Evolutionary conservation across 2,888 invertebrate species (phyloP).

Genomic region (Gonocerus acuteangulatus): DNA sequence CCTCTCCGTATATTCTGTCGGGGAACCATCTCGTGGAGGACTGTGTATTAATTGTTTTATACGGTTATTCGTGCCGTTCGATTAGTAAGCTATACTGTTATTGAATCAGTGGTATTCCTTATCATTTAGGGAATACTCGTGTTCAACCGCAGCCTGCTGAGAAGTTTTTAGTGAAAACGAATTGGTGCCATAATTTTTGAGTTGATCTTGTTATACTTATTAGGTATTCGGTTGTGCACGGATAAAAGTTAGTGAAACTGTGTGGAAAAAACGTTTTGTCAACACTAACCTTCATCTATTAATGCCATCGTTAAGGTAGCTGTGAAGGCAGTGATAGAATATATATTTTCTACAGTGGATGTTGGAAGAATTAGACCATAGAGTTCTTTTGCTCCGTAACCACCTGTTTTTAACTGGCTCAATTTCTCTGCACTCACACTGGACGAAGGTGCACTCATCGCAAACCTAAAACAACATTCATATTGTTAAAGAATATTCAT

Average conservation of each 20-base stretch:
- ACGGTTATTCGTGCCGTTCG: too few species aligned
- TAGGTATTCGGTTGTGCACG: too few species aligned
- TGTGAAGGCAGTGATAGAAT: conserved; percentile 13
- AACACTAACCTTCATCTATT: conserved; percentile 11
- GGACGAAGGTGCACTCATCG: conserved; percentile 17
- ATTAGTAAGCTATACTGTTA: too few species aligned
- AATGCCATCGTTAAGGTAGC: conserved; percentile 8
- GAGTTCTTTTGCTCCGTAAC: conserved; percentile 16
- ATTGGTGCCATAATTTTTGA: conserved; percentile 10
- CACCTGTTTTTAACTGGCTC: conserved; percentile 2
- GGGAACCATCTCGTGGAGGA: too few species aligned
- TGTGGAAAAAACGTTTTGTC: not conserved
- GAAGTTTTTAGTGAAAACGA: not conserved
- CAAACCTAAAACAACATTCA: conserved; percentile 11
- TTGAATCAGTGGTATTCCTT: too few species aligned
- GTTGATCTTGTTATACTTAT: not conserved
- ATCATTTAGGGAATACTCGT: too few species aligned
- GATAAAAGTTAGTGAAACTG: too few species aligned
- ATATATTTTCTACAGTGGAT: conserved; percentile 22
- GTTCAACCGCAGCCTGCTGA: conserved; percentile 1
- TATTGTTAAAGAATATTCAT: not conserved
- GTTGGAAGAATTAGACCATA: conserved; percentile 5
- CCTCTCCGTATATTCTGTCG: not conserved
- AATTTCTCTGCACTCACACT: conserved; percentile 20
- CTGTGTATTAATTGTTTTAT: too few species aligned